Evolutionary conservation across 1,140 invertebrate genomes (phyloP).

Genomic region (Acromyrmex charruanus): DNA sequence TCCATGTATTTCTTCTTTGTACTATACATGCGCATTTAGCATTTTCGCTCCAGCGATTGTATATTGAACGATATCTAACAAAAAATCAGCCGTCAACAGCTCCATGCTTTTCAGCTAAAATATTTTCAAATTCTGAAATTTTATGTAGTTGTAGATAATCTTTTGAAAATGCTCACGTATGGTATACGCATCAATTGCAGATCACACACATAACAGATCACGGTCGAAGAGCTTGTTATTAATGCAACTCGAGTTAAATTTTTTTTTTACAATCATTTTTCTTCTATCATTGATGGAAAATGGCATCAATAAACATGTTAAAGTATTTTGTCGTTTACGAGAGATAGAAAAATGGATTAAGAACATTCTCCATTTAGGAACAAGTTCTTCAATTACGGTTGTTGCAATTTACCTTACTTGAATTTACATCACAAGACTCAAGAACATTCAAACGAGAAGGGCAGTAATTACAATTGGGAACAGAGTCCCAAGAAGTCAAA

Average conservation of each 20-base stretch:
- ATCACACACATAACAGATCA: neutral
- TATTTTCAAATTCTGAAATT: neutral
- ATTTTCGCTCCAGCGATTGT: neutral
- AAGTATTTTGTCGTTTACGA: neutral
- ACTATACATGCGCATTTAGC: neutral
- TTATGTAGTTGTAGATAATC: neutral
- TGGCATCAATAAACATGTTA: neutral
- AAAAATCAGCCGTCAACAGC: neutral
- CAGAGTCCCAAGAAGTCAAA: neutral
- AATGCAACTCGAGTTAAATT: neutral
- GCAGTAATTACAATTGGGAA: conserved; percentile 19
- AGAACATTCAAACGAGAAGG: conserved; percentile 12
- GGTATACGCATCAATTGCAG: neutral
- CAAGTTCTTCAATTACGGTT: conserved; percentile 6
- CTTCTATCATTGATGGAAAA: neutral
- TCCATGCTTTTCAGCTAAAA: neutral
- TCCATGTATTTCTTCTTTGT: neutral
- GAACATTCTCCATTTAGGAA: neutral
- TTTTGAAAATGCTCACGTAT: neutral
- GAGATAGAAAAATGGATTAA: neutral
- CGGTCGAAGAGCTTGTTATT: neutral
- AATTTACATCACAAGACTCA: conserved; percentile 7
- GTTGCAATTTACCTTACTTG: neutral
- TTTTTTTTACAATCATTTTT: neutral
- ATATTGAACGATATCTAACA: neutral